Evolutionary conservation across 2,888 invertebrate genomes (phyloP), one percentile per base, ranked within the genome.

Genomic region (Lymantria monacha): DNA sequence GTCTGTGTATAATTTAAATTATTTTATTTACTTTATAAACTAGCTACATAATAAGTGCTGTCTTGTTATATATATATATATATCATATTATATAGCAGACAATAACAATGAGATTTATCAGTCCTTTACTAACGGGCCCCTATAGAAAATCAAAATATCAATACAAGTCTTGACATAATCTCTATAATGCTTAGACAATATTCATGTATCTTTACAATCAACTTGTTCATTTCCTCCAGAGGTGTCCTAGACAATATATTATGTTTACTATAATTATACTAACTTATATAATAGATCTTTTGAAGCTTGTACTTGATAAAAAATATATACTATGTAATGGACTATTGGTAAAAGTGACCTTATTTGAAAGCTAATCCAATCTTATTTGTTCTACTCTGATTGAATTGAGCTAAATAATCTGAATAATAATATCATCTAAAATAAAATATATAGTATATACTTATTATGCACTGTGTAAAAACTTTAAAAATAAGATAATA

Each of bases 251-350:
- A 70, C 70, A 70, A 63, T 72, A 66, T 71, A 71, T 70, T 70
- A 73, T 72, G 66, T 73, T 68, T 51, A 75, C 76, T 82, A 79
- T 71, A 69, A 22, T 22, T 74, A 33, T 22, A 64, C 85, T 85
- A 85, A 81, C 81, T 76, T 83, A 87, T 74, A 74, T 66, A 60
- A 66, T 63, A 74, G 75, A 83, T 81, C 77, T 81, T 74, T 75
- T 74, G 69, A 78, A 79, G 76, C 76, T 88, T 87, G 88, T 88
- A 88, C 89, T 88, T 88, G 74, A 74, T 66, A 74, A 74, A 79
- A 42, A 74, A 67, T 63, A 74, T 73, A 68, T 61, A 61, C 69
- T 69, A 64, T 63, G 54, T 53, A 62, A 60, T 61, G 65, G 59
- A 63, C 63, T 61, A 61, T 59, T 64, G 68, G 57, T 61, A 65